Evolutionary conservation across 2,797 vertebrate genomes (phyloP).

Genomic region (Scolopax rusticola): DNA sequence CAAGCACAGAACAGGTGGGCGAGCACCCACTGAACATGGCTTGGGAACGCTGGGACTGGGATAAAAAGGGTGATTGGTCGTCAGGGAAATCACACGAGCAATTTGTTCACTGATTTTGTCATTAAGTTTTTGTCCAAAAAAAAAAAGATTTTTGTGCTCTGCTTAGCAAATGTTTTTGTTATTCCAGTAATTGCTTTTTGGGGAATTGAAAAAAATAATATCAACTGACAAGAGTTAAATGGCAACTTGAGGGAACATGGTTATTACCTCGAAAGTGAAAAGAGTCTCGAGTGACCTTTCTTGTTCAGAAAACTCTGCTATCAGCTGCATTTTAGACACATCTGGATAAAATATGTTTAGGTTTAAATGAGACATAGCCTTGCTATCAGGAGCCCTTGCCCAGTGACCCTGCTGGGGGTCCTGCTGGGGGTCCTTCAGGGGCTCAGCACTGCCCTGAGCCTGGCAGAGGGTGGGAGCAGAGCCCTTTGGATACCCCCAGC

Average conservation of each 20-base stretch:
- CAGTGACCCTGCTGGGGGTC: accelerated
- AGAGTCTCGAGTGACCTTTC: neutral
- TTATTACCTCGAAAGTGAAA: neutral
- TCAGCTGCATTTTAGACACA: neutral
- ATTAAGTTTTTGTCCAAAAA: conserved; percentile 17
- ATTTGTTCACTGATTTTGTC: conserved; percentile 46
- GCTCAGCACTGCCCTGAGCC: too few species aligned
- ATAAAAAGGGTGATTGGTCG: neutral
- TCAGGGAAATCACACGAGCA: conserved; percentile 65
- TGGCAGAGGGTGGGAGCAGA: too few species aligned
- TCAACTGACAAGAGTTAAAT: conserved; percentile 34
- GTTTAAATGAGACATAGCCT: neutral
- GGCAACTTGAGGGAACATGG: neutral
- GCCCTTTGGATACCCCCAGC: neutral
- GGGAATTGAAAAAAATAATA: neutral
- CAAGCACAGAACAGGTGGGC: accelerated
- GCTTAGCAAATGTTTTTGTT: conserved; percentile 60
- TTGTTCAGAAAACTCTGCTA: neutral
- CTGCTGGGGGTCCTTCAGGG: too few species aligned
- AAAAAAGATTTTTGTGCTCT: conserved; percentile 20
- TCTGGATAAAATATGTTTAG: neutral
- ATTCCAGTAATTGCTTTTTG: neutral
- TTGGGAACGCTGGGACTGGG: neutral
- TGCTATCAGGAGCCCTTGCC: accelerated
- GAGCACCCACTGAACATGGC: accelerated